A percentile compares a stretch with the other conserved stretches of the same genome.
These are phyloP conservation scores for Trochalopteron elliotii DNA, from an alignment of 2,113 vertebrate genomes.

Conservation along the genomic window DNA sequence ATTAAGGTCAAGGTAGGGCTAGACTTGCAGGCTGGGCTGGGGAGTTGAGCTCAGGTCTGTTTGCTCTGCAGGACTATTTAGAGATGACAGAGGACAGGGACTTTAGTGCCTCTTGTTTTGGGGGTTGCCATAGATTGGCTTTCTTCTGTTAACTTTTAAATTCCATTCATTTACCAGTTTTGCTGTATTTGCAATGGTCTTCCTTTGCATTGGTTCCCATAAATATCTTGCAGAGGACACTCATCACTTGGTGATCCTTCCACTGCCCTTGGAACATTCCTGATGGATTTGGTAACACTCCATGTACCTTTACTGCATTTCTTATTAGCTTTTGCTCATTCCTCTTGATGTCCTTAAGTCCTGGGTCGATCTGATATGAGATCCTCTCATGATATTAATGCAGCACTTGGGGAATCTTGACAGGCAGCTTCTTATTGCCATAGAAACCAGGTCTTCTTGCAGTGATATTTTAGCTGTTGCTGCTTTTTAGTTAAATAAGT, in stretches of 20 bases:
- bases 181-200: background rate
- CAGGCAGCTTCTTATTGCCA: background rate
- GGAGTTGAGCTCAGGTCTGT: background rate
- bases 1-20: conserved; percentile 49
- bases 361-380: background rate
- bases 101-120: background rate
- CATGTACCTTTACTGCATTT: background rate
- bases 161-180: background rate
- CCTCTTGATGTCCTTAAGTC: background rate
- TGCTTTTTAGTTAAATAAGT: background rate
- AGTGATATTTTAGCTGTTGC: background rate
- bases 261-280: background rate
- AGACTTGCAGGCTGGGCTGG: background rate
- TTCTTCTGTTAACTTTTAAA: background rate
- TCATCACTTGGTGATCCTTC: background rate
- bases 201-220: background rate
- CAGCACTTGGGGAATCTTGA: background rate
- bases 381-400: background rate
- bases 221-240: background rate
- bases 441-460: background rate
- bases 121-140: background rate
- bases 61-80: background rate
- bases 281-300: background rate
- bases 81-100: background rate
- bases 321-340: background rate